Evolutionary conservation across 1,140 invertebrate species (phyloP).

Genomic region (Bombus turneri): DNA sequence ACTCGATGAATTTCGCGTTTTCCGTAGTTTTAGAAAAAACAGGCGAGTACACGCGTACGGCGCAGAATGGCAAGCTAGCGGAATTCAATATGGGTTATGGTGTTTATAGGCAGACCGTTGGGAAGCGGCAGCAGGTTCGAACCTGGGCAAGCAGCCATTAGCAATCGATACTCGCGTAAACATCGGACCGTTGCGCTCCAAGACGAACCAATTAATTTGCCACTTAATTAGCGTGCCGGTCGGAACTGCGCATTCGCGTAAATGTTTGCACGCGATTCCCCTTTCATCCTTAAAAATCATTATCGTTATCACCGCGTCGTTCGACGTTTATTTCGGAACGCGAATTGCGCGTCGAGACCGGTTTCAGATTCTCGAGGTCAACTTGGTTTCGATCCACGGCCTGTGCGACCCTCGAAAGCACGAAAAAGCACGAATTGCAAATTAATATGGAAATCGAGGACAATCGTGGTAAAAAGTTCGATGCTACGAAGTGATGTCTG

Average conservation of each 20-base stretch:
- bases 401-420: background rate
- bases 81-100: slow-evolving; percentile 40
- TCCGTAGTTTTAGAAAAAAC: background rate
- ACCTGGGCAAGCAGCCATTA: slow-evolving; percentile 56
- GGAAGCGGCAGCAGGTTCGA: slow-evolving; percentile 30
- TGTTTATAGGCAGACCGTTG: background rate
- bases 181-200: slow-evolving; percentile 18
- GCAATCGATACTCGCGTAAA: slow-evolving; percentile 63
- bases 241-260: background rate
- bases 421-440: slow-evolving; percentile 18
- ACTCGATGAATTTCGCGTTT: background rate
- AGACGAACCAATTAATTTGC: slow-evolving; percentile 61
- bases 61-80: background rate
- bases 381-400: background rate
- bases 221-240: slow-evolving; percentile 33
- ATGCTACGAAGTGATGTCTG: too few species aligned
- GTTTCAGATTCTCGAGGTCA: background rate
- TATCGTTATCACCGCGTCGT: background rate
- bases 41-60: background rate
- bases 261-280: slow-evolving; percentile 15
- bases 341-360: too few species aligned
- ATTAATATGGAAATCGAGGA: slow-evolving; percentile 5
- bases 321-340: background rate
- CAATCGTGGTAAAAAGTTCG: slow-evolving; percentile 17
- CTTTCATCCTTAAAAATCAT: background rate